Percentiles rank a stretch among this genome's conserved stretches.
Conservation (phyloP, 2,888 invertebrate species). For the Matsumyia berberina region DNA sequence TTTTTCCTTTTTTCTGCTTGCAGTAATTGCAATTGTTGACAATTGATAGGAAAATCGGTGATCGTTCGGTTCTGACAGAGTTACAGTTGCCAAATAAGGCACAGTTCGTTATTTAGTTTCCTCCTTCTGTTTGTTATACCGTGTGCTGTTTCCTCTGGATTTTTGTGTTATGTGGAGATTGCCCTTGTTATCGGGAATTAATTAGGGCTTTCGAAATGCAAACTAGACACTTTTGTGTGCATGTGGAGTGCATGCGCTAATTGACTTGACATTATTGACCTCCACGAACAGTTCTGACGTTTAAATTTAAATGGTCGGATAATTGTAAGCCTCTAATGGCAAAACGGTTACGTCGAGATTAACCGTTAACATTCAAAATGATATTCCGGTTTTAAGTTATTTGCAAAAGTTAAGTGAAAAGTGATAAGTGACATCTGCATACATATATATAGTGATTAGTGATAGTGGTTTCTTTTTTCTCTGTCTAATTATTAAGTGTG, state of each 20-base stretch:
- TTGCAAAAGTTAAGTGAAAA: conserved; percentile 22
- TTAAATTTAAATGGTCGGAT: conserved; percentile 4
- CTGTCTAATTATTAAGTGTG: conserved; percentile 17
- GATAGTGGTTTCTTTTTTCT: neutral
- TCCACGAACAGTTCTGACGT: conserved; percentile 2
- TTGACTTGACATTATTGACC: conserved; percentile 1
- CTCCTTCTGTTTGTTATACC: conserved; percentile 16
- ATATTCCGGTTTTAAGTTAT: conserved; percentile 25
- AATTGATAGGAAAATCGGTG: conserved; percentile 46
- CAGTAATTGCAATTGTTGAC: conserved; percentile 62
- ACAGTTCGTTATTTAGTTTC: neutral
- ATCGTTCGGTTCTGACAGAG: conserved; percentile 40
- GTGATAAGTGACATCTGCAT: conserved; percentile 10
- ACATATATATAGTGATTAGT: too few relatives aligned
- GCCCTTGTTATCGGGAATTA: conserved; percentile 34
- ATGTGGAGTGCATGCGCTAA: conserved; percentile 22
- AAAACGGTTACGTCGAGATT: conserved; percentile 29
- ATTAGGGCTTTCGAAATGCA: conserved; percentile 36
- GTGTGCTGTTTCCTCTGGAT: conserved; percentile 28
- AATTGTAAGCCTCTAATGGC: neutral
- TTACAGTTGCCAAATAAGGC: conserved; percentile 29
- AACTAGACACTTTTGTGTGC: conserved; percentile 7
- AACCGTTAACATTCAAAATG: conserved; percentile 57
- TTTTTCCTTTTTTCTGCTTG: conserved; percentile 31
- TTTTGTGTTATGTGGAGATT: conserved; percentile 34